Percentiles rank a stretch among this genome's conserved stretches.
phyloP scores from a whole-genome alignment of 2,113 vertebrate species.

The Upupa epops region DNA sequence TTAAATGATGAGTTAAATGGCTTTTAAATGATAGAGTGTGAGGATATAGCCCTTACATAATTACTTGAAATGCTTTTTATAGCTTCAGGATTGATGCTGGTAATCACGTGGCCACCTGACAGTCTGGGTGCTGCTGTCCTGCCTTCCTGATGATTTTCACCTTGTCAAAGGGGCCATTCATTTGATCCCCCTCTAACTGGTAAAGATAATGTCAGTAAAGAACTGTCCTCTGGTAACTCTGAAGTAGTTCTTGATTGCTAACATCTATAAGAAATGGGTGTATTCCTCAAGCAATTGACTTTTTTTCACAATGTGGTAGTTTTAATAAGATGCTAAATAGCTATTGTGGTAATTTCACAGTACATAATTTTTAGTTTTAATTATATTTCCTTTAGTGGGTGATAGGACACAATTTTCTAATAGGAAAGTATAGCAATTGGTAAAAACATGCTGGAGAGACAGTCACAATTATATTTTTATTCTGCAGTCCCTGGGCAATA shows the following conservation, averaged over 20 bases:
- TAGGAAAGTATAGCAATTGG: not conserved
- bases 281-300: not conserved
- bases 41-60: conserved; percentile 59
- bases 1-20: conserved; percentile 60
- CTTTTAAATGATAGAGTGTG: conserved; percentile 42
- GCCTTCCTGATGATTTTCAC: conserved; percentile 39
- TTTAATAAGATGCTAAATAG: not conserved
- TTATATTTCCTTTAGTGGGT: not conserved
- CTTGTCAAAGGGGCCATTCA: conserved; percentile 23
- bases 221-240: not conserved
- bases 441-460: not conserved
- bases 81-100: conserved; percentile 26
- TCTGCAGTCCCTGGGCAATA: not conserved
- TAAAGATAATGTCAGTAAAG: conserved; percentile 11
- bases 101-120: conserved; percentile 35
- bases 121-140: not conserved
- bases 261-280: not conserved
- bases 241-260: not conserved
- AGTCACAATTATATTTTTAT: not conserved
- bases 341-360: not conserved
- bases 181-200: not conserved
- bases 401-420: not conserved
- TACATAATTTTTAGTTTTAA: not conserved
- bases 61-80: conserved; percentile 54
- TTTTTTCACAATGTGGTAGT: not conserved